phyloP scores from a whole-genome alignment of 2,797 vertebrate genomes.

The Sphaeramia orbicularis region DNA sequence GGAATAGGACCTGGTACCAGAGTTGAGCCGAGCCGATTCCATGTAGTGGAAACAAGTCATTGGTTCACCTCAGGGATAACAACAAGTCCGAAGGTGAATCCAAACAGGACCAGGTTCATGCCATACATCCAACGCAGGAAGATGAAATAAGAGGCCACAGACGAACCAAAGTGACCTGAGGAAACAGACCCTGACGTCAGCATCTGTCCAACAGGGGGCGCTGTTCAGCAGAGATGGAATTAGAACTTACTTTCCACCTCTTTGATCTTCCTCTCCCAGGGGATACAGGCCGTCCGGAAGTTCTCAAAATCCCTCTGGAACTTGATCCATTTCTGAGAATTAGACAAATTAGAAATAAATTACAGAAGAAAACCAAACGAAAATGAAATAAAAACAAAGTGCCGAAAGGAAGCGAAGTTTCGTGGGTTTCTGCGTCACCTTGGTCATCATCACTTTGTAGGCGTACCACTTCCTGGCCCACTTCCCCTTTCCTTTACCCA shows the following conservation, averaged over 20 bases:
- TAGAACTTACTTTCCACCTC: slow-evolving; percentile 95
- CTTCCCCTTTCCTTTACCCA: slow-evolving; percentile 95
- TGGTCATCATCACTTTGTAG: slow-evolving; percentile 94
- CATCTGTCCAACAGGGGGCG: slow-evolving; percentile 4
- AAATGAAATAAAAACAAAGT: background rate
- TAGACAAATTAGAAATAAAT: background rate
- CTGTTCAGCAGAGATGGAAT: background rate
- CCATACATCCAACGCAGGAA: slow-evolving; percentile 99
- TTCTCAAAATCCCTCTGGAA: slow-evolving; percentile 98
- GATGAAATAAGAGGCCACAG: slow-evolving; percentile 98
- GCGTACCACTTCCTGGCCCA: slow-evolving; percentile 88
- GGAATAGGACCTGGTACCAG: too few species aligned
- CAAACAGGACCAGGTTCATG: slow-evolving; percentile 97
- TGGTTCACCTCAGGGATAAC: slow-evolving; percentile 95
- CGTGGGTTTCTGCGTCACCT: slow-evolving; percentile 66
- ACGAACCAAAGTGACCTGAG: slow-evolving; percentile 98
- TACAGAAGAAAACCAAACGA: background rate
- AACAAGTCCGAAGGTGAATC: slow-evolving; percentile 96
- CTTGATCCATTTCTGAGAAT: slow-evolving; percentile 96
- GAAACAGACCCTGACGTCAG: background rate
- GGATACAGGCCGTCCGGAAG: slow-evolving; percentile 96
- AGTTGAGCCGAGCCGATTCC: too few species aligned
- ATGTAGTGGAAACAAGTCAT: too few species aligned
- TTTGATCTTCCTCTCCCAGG: slow-evolving; percentile 99
- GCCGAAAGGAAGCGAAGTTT: background rate